A percentile compares a stretch with the other conserved stretches of the same genome.
These are phyloP conservation scores for Crypturellus undulatus DNA, from an alignment of 2,113 vertebrate species.

Conservation along the genomic window DNA sequence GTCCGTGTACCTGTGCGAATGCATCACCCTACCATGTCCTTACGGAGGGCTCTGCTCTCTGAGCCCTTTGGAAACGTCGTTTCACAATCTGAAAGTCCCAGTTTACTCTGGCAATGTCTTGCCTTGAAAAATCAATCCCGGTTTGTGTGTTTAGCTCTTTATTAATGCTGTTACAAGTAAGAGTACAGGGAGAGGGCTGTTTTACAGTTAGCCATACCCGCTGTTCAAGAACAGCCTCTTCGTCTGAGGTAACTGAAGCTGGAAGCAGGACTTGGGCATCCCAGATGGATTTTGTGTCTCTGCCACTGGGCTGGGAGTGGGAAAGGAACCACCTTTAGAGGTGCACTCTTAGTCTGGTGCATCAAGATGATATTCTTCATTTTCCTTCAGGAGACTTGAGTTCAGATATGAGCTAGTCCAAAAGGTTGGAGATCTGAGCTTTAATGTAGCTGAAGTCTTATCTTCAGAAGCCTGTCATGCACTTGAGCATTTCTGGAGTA, in stretches of 20 bases:
- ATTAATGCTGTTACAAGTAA: background rate
- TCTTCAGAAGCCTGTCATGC: constrained; percentile 31
- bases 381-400: background rate
- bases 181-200: background rate
- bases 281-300: background rate
- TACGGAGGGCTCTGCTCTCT: background rate
- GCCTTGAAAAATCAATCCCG: constrained; percentile 36
- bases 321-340: background rate
- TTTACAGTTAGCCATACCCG: fast-evolving
- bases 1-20: background rate
- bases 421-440: constrained; percentile 29
- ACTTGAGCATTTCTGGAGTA: constrained; percentile 22
- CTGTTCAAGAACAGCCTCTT: fast-evolving
- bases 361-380: background rate
- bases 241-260: background rate
- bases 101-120: constrained; percentile 60
- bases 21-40: background rate
- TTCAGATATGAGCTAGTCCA: background rate
- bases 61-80: background rate
- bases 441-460: constrained; percentile 1
- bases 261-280: background rate
- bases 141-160: background rate
- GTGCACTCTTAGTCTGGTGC: fast-evolving
- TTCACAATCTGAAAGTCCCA: background rate
- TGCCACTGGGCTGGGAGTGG: background rate